These are phyloP conservation scores for Antheraea mylitta DNA, from an alignment of 1,140 invertebrate genomes.

Conservation along the genomic window DNA sequence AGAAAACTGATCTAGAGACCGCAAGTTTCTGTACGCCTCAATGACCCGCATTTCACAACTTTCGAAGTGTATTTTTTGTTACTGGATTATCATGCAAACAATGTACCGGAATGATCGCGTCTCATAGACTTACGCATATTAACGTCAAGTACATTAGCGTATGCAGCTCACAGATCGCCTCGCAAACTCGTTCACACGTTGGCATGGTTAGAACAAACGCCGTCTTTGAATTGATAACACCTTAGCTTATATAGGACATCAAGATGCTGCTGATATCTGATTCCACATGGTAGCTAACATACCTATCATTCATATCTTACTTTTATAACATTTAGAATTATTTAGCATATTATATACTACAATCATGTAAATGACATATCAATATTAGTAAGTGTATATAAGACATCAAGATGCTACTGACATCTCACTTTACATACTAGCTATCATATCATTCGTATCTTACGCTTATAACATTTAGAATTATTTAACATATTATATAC, in stretches of 20 bases:
- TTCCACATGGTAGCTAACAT: background rate
- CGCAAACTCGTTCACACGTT: slow-evolving; percentile 12
- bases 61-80: background rate
- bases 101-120: slow-evolving; percentile 13
- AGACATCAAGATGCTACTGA: slow-evolving; percentile 19
- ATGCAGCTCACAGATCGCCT: slow-evolving; percentile 6
- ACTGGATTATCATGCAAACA: slow-evolving; percentile 4
- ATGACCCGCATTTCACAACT: background rate
- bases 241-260: slow-evolving; percentile 31
- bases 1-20: background rate
- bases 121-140: slow-evolving; percentile 8
- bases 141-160: slow-evolving; percentile 1
- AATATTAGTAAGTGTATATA: too few species aligned
- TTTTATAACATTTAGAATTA: too few species aligned
- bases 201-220: slow-evolving; percentile 22
- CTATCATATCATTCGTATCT: too few species aligned
- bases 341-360: too few species aligned
- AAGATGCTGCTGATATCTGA: slow-evolving; percentile 18
- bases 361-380: too few species aligned
- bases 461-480: too few species aligned
- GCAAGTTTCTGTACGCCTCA: background rate
- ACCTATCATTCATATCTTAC: too few species aligned
- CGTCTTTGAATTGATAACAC: slow-evolving; percentile 25
- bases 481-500: too few species aligned
- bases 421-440: slow-evolving; percentile 12